Conservation (phyloP, 2,888 invertebrate genomes). For the Helleia helle region DNA sequence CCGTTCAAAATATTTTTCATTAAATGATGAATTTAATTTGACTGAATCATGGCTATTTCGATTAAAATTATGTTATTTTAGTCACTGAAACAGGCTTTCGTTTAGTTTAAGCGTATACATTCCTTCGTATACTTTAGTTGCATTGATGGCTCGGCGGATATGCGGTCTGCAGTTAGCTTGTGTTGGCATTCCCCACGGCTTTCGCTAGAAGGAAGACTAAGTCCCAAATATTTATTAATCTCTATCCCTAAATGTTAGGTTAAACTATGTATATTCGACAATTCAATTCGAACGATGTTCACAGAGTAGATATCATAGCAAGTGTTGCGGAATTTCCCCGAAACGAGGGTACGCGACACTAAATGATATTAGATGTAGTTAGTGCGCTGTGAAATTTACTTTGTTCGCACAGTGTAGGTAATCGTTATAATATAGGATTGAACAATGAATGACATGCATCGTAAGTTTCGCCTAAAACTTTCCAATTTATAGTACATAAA, state of each 20-base stretch:
- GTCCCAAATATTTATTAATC: too few species aligned
- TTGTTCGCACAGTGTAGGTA: too few species aligned
- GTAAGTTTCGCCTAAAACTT: too few species aligned
- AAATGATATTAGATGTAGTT: constrained; percentile 24
- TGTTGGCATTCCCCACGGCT: constrained; percentile 2
- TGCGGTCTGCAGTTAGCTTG: neutral
- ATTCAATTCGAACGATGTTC: constrained; percentile 22
- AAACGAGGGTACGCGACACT: constrained; percentile 18
- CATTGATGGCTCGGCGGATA: too few species aligned
- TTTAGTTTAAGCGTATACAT: constrained; percentile 15
- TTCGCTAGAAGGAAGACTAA: neutral
- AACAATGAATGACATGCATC: too few species aligned
- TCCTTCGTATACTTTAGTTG: neutral
- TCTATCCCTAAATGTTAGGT: too few species aligned
- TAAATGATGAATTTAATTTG: neutral
- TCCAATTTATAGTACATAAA: too few species aligned
- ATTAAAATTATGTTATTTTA: too few species aligned
- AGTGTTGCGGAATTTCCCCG: constrained; percentile 19
- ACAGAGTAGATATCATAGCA: constrained; percentile 26
- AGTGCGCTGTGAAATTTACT: too few species aligned
- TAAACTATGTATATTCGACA: constrained; percentile 7
- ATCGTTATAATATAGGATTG: too few species aligned
- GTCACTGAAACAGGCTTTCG: constrained; percentile 56
- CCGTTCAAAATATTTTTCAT: too few species aligned
- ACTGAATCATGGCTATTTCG: constrained; percentile 15